phyloP scores from a whole-genome alignment of 2,797 vertebrate species.

The Crocodylus rhombifer region DNA sequence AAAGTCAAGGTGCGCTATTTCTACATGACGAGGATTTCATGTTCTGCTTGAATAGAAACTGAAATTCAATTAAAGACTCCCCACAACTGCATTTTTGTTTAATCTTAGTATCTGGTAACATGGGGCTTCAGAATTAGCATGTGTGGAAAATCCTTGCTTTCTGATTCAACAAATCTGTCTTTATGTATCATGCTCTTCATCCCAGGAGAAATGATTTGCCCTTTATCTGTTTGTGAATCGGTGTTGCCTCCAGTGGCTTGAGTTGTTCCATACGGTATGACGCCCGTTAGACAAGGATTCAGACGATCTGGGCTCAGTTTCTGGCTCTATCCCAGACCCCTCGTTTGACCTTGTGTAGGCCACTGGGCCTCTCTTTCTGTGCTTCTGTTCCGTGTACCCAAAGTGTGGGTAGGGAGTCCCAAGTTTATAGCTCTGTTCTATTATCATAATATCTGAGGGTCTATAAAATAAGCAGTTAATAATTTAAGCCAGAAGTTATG shows the following conservation, averaged over 20 bases:
- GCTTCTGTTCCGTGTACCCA: background rate
- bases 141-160: background rate
- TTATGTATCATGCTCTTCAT: background rate
- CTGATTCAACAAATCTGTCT: background rate
- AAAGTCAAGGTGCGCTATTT: too few species aligned
- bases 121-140: background rate
- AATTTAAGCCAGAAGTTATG: background rate
- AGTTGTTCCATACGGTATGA: background rate
- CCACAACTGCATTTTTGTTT: background rate
- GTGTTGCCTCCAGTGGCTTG: background rate
- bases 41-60: too few species aligned
- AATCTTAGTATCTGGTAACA: background rate
- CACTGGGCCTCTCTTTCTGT: background rate
- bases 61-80: too few species aligned
- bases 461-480: background rate
- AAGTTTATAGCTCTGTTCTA: too few species aligned
- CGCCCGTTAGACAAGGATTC: background rate
- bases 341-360: background rate
- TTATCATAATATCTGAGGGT: background rate
- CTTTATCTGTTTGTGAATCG: background rate
- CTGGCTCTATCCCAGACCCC: background rate
- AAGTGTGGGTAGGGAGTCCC: too few species aligned
- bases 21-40: too few species aligned
- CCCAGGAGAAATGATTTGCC: background rate
- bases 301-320: background rate